Evolutionary conservation across 1,140 invertebrate species (phyloP).

Genomic region (Dufourea novaeangliae): DNA sequence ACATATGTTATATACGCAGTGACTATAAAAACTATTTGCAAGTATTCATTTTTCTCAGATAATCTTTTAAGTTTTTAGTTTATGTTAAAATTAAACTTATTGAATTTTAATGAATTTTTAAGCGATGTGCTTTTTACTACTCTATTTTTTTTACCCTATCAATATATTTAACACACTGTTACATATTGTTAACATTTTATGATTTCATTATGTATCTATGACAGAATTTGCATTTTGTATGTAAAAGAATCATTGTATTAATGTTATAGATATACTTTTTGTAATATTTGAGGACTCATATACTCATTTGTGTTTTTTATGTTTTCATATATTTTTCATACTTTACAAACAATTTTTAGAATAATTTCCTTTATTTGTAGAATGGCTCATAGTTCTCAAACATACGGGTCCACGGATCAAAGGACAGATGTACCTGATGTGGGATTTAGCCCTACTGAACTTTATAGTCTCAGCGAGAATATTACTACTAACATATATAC

Average conservation of each 20-base stretch:
- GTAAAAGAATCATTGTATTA: neutral
- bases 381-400: constrained; percentile 79
- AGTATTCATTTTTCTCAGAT: too few relatives aligned
- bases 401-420: constrained; percentile 80
- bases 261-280: neutral
- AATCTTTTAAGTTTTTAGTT: too few relatives aligned
- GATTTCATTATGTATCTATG: neutral
- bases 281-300: neutral
- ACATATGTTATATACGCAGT: neutral
- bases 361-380: constrained; percentile 58
- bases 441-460: constrained; percentile 87
- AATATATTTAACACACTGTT: too few relatives aligned
- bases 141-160: too few relatives aligned
- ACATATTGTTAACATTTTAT: neutral
- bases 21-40: too few relatives aligned
- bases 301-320: neutral
- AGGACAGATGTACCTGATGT: constrained; percentile 84
- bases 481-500: constrained; percentile 91
- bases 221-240: neutral
- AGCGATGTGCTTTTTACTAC: too few relatives aligned
- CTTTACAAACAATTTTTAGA: neutral
- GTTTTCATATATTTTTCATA: too few relatives aligned
- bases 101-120: too few relatives aligned
- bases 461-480: constrained; percentile 88
- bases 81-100: too few relatives aligned